A percentile compares a stretch with the other conserved stretches of the same genome.
phyloP scores from a whole-genome alignment of 2,888 invertebrate genomes.

The Pandemis heparana region DNA sequence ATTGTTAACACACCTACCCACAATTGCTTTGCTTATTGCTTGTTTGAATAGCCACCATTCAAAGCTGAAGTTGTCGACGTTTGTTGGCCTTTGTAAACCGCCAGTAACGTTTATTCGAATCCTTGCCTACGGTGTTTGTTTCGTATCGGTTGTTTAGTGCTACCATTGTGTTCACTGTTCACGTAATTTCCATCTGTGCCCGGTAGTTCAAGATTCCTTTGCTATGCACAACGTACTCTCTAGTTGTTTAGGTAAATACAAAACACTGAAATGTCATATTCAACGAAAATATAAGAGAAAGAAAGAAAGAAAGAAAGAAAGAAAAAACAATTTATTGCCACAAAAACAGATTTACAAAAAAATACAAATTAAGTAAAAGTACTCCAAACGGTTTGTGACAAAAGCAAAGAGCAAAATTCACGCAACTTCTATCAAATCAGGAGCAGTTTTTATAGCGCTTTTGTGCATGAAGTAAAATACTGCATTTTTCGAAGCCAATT shows the following conservation, averaged over 20 bases:
- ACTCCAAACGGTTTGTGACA: no score
- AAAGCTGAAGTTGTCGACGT: background rate
- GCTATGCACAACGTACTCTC: background rate
- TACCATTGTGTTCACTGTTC: constrained; percentile 2
- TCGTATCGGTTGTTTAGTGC: constrained; percentile 14
- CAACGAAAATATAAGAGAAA: constrained; percentile 1
- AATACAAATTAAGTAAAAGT: no score
- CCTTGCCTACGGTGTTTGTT: constrained; percentile 10
- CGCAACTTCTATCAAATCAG: background rate
- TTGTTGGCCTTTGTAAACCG: background rate
- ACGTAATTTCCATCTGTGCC: background rate
- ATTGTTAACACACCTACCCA: background rate
- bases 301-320: no score
- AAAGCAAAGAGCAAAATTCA: background rate
- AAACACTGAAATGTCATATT: background rate
- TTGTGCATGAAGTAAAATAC: constrained; percentile 7
- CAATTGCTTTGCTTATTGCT: background rate
- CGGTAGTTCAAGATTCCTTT: background rate
- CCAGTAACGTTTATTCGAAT: constrained; percentile 8
- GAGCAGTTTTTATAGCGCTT: background rate
- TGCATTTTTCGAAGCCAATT: constrained; percentile 12
- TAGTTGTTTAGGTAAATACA: constrained; percentile 12
- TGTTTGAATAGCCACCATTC: constrained; percentile 4
- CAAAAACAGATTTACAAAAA: no score
- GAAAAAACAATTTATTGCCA: no score